Evolutionary conservation across 1,140 invertebrate genomes (phyloP).

Genomic region (Heliconius hewitsoni): DNA sequence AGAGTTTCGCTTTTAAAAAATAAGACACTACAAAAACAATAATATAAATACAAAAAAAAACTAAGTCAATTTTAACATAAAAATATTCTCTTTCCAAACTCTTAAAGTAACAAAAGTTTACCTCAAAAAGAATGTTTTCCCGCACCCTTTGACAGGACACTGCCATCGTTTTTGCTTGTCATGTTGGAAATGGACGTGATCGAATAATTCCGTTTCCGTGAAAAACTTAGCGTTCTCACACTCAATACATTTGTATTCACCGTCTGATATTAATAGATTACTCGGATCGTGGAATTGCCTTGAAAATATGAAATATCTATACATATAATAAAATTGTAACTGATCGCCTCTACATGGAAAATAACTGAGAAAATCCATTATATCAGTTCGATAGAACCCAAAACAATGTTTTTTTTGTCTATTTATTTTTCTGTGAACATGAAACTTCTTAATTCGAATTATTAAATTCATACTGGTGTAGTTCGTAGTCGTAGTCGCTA

Average conservation of each 20-base stretch:
- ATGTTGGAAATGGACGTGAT: conserved; percentile 73
- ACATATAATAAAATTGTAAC: neutral
- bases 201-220: conserved; percentile 69
- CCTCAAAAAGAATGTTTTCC: conserved; percentile 70
- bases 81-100: neutral
- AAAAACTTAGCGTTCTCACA: conserved; percentile 51
- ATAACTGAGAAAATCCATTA: no score
- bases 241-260: conserved; percentile 51
- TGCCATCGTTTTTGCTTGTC: conserved; percentile 64
- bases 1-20: neutral
- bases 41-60: no score
- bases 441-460: no score
- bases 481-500: no score
- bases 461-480: no score
- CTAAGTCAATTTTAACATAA: no score
- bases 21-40: no score
- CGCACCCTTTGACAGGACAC: conserved; percentile 62
- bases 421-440: no score
- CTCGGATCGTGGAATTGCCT: conserved; percentile 70
- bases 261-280: conserved; percentile 42
- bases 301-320: neutral
- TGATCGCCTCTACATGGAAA: no score
- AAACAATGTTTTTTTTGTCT: no score
- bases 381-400: no score
- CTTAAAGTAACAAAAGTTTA: conserved; percentile 14